phyloP scores from a whole-genome alignment of 2,797 vertebrate genomes.

The Caiman crocodilus region DNA sequence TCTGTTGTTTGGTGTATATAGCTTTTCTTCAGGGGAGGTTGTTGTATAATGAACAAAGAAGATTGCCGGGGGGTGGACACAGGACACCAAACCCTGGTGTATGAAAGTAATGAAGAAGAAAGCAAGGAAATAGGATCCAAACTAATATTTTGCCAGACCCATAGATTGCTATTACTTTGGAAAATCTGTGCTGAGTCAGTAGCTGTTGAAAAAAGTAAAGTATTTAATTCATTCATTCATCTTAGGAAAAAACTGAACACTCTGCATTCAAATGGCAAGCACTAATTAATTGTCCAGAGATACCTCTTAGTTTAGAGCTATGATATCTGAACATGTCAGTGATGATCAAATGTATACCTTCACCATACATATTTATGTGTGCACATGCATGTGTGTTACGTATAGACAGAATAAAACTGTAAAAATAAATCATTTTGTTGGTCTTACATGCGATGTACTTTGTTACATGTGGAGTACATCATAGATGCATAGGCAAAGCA shows the following conservation, averaged over 20 bases:
- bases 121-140: conserved; percentile 12
- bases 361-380: not conserved
- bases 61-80: not conserved
- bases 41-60: not conserved
- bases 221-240: conserved; percentile 2
- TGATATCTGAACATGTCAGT: not conserved
- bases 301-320: conserved; percentile 23
- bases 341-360: conserved; percentile 1
- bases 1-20: not conserved
- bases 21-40: conserved; percentile 10
- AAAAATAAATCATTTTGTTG: conserved; percentile 51
- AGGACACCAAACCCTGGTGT: not conserved
- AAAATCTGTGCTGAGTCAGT: not conserved
- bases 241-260: conserved; percentile 40
- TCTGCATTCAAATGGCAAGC: not conserved
- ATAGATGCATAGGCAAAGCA: conserved; percentile 37
- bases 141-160: not conserved
- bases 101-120: conserved; percentile 1
- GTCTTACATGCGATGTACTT: not conserved
- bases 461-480: not conserved
- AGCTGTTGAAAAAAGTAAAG: not conserved
- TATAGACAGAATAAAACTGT: conserved; percentile 43
- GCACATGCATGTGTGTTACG: conserved; percentile 15
- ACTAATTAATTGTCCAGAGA: conserved; percentile 17
- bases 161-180: not conserved